Conservation (phyloP, 2,888 invertebrate species). For the Bruchidius siliquastri region DNA sequence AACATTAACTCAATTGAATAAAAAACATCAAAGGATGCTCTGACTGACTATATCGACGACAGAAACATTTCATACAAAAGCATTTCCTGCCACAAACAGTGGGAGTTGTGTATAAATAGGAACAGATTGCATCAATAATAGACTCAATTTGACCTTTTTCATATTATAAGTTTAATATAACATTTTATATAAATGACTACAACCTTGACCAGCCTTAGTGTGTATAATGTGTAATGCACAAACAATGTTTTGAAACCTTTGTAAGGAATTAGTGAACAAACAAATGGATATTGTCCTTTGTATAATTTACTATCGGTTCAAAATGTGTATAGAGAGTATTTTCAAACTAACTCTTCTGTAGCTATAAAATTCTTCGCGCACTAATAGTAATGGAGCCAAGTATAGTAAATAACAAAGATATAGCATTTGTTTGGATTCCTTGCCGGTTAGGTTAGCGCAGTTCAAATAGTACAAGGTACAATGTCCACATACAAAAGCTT, state of each 20-base stretch:
- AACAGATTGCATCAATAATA: background rate
- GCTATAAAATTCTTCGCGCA: too few relatives aligned
- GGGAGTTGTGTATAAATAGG: background rate
- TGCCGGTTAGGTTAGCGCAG: too few relatives aligned
- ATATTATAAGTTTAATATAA: background rate
- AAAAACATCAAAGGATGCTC: too few relatives aligned
- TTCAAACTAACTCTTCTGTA: too few relatives aligned
- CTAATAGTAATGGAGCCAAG: too few relatives aligned
- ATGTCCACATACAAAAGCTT: too few relatives aligned
- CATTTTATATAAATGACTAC: background rate
- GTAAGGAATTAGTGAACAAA: background rate
- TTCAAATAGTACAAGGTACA: too few relatives aligned
- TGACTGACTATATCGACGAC: too few relatives aligned
- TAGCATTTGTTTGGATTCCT: too few relatives aligned
- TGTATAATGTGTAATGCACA: background rate
- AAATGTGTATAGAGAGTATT: background rate
- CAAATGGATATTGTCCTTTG: background rate
- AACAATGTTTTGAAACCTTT: background rate
- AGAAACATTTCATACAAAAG: background rate
- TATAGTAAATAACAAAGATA: too few relatives aligned
- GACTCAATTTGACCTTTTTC: background rate
- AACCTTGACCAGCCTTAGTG: background rate
- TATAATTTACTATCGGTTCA: background rate
- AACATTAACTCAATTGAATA: background rate
- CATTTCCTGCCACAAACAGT: background rate